Evolutionary conservation across 2,888 invertebrate genomes (phyloP), one percentile per base, ranked within the genome.

Genomic region (Nomada goodeniana): DNA sequence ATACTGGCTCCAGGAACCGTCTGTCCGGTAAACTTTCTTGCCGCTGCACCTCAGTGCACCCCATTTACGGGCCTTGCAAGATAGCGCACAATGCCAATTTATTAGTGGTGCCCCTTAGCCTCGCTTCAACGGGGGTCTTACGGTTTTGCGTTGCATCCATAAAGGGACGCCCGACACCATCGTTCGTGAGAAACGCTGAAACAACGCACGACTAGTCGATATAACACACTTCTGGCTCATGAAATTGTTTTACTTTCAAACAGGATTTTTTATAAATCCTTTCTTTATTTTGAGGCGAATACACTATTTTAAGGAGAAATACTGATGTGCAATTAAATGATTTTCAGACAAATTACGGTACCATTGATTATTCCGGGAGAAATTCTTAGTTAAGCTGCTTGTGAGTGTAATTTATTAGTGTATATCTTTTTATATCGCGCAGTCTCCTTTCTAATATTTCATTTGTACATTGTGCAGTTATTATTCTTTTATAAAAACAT

Each of bases 21-120:
- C 87, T 77, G 83, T 80, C 84, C 87, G 90, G 90, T 88, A 87
- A 90, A 90, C 88, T 89, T 90, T 90, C 90, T 90, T 89, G 88
- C 83, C 80, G 84, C 65, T 83, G 84, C 86, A 80, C 70, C 76
- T 80, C 68, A 59, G 83, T 86, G 85, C 88, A 88, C 87, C 85
- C 91, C 90, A 91, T 91, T 90, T 91, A 91, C 90, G 92, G 89
- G 64, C 78, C 80, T 87, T 47, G 73, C 86, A 78, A 90, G 90
- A 91, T 90, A 88, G 89, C 88, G 85, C 85, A 90, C 91, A 89
- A 91, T 91, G 90, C 91, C 92, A 92, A 92, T 92, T 92, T 92
- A 92, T 92, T 92, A 92, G 91, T 88, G 87, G 82, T 91, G 90
- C 90, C 91, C 87, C 91, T 91, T 91, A 90, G 92, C 90, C 91